A percentile compares a stretch with the other conserved stretches of the same genome.
Conservation (phyloP, 37 sponge, comb jelly and placozoan genomes). For the Haliclona indistincta region DNA sequence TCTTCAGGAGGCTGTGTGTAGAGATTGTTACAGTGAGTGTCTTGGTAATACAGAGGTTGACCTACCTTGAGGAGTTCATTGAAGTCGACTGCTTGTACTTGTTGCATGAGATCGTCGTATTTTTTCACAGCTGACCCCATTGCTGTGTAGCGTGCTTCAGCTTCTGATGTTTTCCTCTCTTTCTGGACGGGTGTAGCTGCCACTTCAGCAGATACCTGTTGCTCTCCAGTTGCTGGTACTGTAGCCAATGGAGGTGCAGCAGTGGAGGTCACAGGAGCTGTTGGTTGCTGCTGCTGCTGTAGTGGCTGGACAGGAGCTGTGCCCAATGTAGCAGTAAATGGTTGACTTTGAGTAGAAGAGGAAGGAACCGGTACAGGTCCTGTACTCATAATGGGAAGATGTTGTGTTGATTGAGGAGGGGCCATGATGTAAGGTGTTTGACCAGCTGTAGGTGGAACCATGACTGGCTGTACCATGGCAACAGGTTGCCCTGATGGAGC, state of each 20-base stretch:
- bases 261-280: not conserved
- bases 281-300: too few relatives aligned
- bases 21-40: not conserved
- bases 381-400: too few relatives aligned
- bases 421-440: not conserved
- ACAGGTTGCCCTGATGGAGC: too few relatives aligned
- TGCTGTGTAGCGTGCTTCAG: not conserved
- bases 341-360: too few relatives aligned
- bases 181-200: not conserved
- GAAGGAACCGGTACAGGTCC: too few relatives aligned
- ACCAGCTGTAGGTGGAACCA: too few relatives aligned
- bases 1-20: not conserved
- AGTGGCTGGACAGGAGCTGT: too few relatives aligned
- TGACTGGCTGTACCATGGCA: too few relatives aligned
- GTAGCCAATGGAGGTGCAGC: not conserved
- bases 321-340: too few relatives aligned
- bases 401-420: not conserved
- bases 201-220: not conserved
- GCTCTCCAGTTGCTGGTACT: not conserved
- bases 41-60: not conserved
- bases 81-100: constrained; percentile 29
- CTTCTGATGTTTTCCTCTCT: not conserved
- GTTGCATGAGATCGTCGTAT: constrained; percentile 34
- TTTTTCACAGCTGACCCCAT: constrained; percentile 12
- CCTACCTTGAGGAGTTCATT: constrained; percentile 19